These are phyloP conservation scores for Platycnemis pennipes DNA, from an alignment of 2,888 invertebrate genomes.

Conservation along the genomic window DNA sequence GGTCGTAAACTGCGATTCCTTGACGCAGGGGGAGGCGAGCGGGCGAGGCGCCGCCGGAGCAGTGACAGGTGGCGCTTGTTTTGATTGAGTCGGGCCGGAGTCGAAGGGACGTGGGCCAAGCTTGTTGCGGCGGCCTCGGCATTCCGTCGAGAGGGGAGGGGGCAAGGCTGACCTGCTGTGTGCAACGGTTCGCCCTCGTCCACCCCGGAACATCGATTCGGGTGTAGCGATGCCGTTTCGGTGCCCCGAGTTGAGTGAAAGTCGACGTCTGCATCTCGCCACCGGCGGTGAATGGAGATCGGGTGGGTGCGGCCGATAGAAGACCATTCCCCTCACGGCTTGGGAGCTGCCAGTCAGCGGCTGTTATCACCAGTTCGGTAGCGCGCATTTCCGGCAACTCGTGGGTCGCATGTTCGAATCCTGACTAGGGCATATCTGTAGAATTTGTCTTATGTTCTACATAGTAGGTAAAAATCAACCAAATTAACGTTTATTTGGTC, in stretches of 20 bases:
- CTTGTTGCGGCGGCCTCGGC: neutral
- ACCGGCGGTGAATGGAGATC: too few species aligned
- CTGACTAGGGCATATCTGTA: too few species aligned
- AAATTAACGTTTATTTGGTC: too few species aligned
- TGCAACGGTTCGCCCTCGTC: neutral
- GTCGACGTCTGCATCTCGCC: neutral
- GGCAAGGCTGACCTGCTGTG: neutral
- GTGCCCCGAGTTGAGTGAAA: neutral
- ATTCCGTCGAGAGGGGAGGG: neutral
- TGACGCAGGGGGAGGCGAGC: neutral
- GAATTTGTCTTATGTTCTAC: too few species aligned
- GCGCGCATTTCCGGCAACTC: too few species aligned
- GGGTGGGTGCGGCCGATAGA: too few species aligned
- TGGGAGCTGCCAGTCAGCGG: too few species aligned
- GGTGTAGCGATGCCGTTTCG: neutral
- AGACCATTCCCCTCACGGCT: too few species aligned
- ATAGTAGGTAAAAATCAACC: too few species aligned
- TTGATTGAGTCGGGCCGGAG: neutral
- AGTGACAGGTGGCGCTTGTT: constrained; percentile 15
- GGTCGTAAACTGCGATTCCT: neutral
- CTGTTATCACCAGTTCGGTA: too few species aligned
- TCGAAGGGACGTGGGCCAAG: neutral
- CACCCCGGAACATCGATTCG: neutral
- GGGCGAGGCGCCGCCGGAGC: neutral
- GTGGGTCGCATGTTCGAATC: too few species aligned